These are phyloP conservation scores for Myocastor coypus DNA, from an alignment of 2,113 vertebrate genomes.

Conservation along the genomic window DNA sequence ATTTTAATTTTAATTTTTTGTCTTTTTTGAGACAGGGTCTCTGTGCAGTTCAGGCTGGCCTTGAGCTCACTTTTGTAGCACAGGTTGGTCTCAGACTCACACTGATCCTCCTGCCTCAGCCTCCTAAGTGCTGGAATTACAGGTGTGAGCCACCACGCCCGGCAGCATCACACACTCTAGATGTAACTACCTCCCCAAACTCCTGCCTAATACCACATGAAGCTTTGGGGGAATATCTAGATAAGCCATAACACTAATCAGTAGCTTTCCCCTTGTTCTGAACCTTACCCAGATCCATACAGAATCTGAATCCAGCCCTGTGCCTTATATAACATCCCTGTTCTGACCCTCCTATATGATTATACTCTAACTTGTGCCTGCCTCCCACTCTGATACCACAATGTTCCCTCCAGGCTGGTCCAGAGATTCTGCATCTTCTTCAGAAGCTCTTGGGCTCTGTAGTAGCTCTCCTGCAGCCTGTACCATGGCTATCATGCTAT, in stretches of 20 bases:
- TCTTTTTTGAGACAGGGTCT: too few relatives aligned
- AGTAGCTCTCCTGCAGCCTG: slow-evolving; percentile 81
- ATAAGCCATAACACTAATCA: neutral
- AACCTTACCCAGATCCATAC: neutral
- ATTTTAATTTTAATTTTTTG: too few relatives aligned
- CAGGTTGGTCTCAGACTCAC: too few relatives aligned
- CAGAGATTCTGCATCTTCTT: slow-evolving; percentile 87
- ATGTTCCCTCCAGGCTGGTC: slow-evolving; percentile 86
- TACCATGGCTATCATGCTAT: slow-evolving; percentile 75
- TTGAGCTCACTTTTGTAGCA: too few relatives aligned
- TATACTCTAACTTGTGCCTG: fast-evolving
- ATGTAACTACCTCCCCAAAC: neutral
- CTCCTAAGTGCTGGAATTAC: too few relatives aligned
- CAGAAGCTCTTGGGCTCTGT: slow-evolving; percentile 87
- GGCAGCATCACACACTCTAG: neutral
- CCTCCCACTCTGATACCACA: neutral
- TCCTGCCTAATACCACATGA: neutral
- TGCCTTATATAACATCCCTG: neutral
- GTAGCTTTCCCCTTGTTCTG: neutral
- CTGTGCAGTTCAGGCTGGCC: too few relatives aligned
- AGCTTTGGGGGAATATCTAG: neutral
- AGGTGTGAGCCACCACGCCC: too few relatives aligned
- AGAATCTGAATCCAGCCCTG: neutral
- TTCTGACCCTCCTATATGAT: neutral
- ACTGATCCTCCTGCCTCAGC: too few relatives aligned